Percentiles rank a stretch among this genome's conserved stretches.
These are phyloP conservation scores for Bufo gargarizans DNA, from an alignment of 2,113 vertebrate species.

Conservation along the genomic window DNA sequence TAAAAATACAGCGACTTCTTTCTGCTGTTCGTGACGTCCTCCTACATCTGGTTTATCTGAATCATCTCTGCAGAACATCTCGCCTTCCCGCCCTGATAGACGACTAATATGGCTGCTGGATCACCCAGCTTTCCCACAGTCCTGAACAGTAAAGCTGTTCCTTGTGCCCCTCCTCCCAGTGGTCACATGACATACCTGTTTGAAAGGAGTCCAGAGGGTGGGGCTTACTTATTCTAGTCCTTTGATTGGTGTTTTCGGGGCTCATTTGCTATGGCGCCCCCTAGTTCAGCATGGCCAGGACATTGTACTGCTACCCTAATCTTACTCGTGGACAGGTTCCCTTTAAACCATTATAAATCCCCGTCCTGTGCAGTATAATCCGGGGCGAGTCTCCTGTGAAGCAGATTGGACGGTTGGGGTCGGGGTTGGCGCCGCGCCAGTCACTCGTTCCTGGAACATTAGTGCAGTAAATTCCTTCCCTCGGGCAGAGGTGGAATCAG, in stretches of 20 bases:
- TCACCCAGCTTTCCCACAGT: neutral
- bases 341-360: neutral
- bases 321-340: neutral
- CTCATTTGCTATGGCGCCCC: no score
- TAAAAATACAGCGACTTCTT: constrained; percentile 37
- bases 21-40: constrained; percentile 10
- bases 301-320: neutral
- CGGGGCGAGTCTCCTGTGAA: neutral
- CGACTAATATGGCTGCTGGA: neutral
- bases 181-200: no score
- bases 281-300: neutral
- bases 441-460: constrained; percentile 64
- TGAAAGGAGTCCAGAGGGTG: no score
- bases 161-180: no score
- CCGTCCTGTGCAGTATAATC: neutral
- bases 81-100: no score
- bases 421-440: constrained; percentile 60
- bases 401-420: neutral
- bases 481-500: constrained; percentile 61
- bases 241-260: neutral
- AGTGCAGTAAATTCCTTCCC: constrained; percentile 67
- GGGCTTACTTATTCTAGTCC: no score
- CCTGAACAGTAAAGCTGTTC: neutral
- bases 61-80: neutral
- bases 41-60: constrained; percentile 28